Base-by-base conservation (phyloP, 2,113 vertebrate species). In the Tiliqua scincoides region DNA sequence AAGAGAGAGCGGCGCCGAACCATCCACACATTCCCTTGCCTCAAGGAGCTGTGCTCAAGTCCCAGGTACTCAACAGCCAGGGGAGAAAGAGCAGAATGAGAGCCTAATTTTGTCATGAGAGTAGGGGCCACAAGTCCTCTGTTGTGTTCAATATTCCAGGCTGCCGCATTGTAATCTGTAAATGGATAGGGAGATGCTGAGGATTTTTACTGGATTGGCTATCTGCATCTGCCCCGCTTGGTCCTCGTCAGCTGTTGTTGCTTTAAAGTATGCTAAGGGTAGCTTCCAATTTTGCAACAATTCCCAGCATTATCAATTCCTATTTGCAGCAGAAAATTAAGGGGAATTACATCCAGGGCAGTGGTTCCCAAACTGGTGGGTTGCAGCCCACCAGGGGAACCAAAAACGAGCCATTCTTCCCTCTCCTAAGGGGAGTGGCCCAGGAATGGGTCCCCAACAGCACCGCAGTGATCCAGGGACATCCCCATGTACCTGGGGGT, bases 21-120 rank as follows among this genome's bases (percentile, higher is more conserved):
- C 27, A 97, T 99, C 87, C 98, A 99, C 92, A 99, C 98, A 21
- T 99, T 99, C 92, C 98, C 98, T 90, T 99, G 98, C 94, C 97
- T 99, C 61, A 98, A 98, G 92, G 99, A 99, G 89, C 97, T 99
- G 35, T 98, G 97, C 94, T 97, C 97, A 4, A 97, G 97, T 4
- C 97, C 97, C 83, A 97, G 98, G 98, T 99, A 95, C 1, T 74
- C 25, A 73, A 40, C 48, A 20, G 27, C 87, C 27, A 48, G 74
- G 10, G 54, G 57, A 30, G 0, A 17, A 30, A 27, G 2, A 8
- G 1, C 0, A 62, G 2, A 15, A 21, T 74, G 76, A 32, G 0
- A 15, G 23, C n/a, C 37, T 43, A 74, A 5, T 57, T 68, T 57
- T 57, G 54, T 57, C 12, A 57, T 57, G 54, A 57, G 54, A 11